phyloP scores from a whole-genome alignment of 2,888 invertebrate genomes.

The Merodon equestris region DNA sequence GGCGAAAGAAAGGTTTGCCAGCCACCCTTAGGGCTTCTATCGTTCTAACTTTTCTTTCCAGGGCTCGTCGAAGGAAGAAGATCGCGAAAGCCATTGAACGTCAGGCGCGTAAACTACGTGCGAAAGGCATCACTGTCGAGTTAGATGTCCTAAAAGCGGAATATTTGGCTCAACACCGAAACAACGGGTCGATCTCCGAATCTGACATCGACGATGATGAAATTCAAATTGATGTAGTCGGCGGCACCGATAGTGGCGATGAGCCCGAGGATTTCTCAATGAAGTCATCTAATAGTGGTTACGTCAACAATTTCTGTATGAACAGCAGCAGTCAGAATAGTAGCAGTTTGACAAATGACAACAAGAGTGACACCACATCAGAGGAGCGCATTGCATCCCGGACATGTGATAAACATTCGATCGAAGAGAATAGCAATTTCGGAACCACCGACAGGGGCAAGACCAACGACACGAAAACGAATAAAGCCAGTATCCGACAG shows the following conservation, averaged over 20 bases:
- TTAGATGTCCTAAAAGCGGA: constrained; percentile 90
- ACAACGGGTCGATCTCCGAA: constrained; percentile 81
- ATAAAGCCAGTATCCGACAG: constrained; percentile 79
- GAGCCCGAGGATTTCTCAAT: constrained; percentile 80
- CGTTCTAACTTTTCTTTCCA: constrained; percentile 72
- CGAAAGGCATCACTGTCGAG: constrained; percentile 94
- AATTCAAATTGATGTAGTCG: constrained; percentile 92
- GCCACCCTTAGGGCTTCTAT: not conserved
- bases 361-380: too few relatives aligned
- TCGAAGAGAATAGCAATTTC: constrained; percentile 69
- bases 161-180: constrained; percentile 88
- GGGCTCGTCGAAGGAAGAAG: constrained; percentile 93
- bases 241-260: constrained; percentile 87
- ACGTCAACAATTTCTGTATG: constrained; percentile 71
- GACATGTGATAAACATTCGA: constrained; percentile 70
- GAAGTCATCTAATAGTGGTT: constrained; percentile 74
- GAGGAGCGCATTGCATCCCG: constrained; percentile 70
- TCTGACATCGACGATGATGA: constrained; percentile 84
- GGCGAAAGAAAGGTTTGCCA: constrained; percentile 86
- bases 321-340: constrained; percentile 71
- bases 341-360: constrained; percentile 15
- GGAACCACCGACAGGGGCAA: constrained; percentile 21
- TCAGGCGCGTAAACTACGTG: constrained; percentile 94
- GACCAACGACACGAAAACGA: constrained; percentile 40
- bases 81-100: constrained; percentile 94